Evolutionary conservation across 2,888 invertebrate genomes (phyloP).

Genomic region (Aspidapion aeneum): DNA sequence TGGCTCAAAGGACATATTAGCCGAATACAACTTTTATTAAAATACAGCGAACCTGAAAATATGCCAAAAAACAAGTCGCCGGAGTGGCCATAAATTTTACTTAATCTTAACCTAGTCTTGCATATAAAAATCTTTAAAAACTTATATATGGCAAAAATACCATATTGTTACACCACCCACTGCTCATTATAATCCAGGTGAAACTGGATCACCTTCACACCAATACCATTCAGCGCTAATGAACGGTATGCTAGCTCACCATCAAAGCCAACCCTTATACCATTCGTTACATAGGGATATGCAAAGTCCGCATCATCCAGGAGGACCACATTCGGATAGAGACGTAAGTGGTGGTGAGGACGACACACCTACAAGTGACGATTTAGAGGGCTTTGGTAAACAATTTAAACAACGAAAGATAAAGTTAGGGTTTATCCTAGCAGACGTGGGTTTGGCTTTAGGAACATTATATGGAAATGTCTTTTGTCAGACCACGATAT

Average conservation of each 20-base stretch:
- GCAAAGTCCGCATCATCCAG: conserved; percentile 70
- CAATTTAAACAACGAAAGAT: conserved; percentile 99
- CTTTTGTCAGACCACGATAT: conserved; percentile 99
- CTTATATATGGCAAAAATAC: too few species aligned
- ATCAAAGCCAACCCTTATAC: conserved; percentile 68
- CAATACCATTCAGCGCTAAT: conserved; percentile 68
- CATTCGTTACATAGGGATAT: conserved; percentile 67
- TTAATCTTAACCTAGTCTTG: too few species aligned
- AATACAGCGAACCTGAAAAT: too few species aligned
- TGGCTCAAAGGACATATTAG: too few species aligned
- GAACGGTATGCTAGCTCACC: conserved; percentile 71
- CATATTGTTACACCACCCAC: too few species aligned
- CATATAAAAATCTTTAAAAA: too few species aligned
- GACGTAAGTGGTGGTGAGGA: conserved; percentile 85
- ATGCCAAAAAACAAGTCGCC: too few species aligned
- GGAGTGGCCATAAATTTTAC: too few species aligned
- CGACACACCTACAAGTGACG: conserved; percentile 96
- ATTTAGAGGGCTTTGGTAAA: conserved; percentile 98
- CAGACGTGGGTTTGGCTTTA: conserved; percentile 96
- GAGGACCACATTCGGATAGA: conserved; percentile 68
- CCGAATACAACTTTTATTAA: too few species aligned
- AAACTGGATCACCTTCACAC: conserved; percentile 70
- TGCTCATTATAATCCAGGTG: conserved; percentile 77
- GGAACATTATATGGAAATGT: conserved; percentile 99
- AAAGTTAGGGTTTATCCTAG: conserved; percentile 98